Conservation (phyloP, 2,113 vertebrate species). For the Hyaena hyaena region DNA sequence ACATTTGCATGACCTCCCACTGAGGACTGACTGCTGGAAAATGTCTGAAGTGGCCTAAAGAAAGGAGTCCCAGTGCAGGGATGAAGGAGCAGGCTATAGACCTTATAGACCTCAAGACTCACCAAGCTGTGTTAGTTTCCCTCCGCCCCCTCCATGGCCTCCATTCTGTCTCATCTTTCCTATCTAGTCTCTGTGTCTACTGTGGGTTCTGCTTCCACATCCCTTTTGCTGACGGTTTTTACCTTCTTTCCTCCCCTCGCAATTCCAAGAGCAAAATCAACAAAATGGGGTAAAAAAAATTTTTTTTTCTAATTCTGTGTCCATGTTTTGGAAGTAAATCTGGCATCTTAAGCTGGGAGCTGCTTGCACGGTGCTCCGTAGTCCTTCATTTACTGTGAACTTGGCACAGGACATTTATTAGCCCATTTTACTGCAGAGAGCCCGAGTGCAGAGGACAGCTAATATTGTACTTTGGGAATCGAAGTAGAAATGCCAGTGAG, state of each 20-base stretch:
- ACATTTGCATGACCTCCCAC: not conserved
- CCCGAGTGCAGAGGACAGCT: not conserved
- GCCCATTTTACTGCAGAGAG: not conserved
- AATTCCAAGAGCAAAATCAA: not conserved
- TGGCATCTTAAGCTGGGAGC: not conserved
- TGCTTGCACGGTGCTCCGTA: not conserved
- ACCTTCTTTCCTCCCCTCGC: not conserved
- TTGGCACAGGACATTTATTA: not conserved
- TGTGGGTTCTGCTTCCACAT: not conserved
- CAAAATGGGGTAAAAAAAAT: not conserved
- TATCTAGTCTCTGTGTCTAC: not conserved
- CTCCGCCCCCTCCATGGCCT: accelerated
- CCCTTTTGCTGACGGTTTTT: not conserved
- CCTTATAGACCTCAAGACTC: not conserved
- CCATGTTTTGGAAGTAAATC: not conserved
- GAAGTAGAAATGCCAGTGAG: constrained; percentile 27
- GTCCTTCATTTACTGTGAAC: not conserved
- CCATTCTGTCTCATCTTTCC: not conserved
- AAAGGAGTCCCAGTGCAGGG: not conserved
- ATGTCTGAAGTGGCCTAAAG: not conserved
- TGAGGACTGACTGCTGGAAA: not conserved
- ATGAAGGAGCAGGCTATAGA: not conserved
- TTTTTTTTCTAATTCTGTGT: not conserved
- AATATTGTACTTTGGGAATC: constrained; percentile 19
- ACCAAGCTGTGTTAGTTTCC: accelerated